phyloP scores from a whole-genome alignment of 2,113 vertebrate species.

The Ammospiza caudacuta region DNA sequence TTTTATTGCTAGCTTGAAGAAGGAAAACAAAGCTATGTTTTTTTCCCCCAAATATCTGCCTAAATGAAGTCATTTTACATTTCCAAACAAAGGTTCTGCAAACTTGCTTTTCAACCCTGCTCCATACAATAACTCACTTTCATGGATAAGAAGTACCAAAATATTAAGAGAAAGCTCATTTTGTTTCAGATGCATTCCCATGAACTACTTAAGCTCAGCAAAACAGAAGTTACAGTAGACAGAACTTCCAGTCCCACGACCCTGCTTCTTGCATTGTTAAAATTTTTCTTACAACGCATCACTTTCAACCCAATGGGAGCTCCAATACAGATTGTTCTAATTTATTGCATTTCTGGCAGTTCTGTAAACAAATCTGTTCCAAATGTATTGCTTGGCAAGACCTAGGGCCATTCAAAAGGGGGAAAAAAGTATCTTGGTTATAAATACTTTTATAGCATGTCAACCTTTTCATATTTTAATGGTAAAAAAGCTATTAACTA shows the following conservation, averaged over 20 bases:
- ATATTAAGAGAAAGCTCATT: conserved; percentile 71
- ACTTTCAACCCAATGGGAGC: conserved; percentile 48
- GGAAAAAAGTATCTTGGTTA: background rate
- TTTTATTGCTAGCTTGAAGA: background rate
- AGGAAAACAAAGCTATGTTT: background rate
- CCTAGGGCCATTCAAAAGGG: conserved; percentile 1
- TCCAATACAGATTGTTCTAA: conserved; percentile 38
- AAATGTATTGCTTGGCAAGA: conserved; percentile 57
- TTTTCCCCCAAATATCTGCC: background rate
- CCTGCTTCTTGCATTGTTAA: conserved; percentile 60
- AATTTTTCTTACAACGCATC: conserved; percentile 58
- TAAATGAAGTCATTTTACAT: conserved; percentile 3
- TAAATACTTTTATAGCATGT: background rate
- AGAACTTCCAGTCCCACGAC: conserved; percentile 31
- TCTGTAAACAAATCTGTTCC: conserved; percentile 59
- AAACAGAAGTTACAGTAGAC: conserved; percentile 18
- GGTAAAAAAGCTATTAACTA: background rate
- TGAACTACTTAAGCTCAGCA: conserved; percentile 47
- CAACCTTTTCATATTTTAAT: background rate
- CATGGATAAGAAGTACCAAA: conserved; percentile 31
- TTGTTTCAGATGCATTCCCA: conserved; percentile 78
- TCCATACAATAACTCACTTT: conserved; percentile 25
- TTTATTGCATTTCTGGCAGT: conserved; percentile 53
- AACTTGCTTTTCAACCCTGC: background rate
- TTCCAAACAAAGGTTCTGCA: conserved; percentile 17